Base-by-base conservation (phyloP, 2,113 vertebrate genomes). In the Candoia aspera region DNA sequence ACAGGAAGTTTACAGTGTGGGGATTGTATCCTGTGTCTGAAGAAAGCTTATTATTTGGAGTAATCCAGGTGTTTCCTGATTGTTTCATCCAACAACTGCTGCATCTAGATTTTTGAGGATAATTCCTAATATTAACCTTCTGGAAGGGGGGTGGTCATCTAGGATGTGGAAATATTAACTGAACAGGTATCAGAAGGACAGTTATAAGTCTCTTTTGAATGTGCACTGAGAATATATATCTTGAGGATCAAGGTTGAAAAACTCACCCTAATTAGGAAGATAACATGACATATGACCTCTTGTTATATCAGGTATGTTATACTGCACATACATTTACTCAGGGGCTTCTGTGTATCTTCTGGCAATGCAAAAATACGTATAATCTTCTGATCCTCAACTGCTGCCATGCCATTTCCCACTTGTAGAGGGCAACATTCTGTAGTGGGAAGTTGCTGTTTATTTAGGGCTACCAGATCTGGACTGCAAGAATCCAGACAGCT, bases 21-120 rank as follows among this genome's bases (percentile, higher is more conserved):
- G 1, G 86, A 37, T 42, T 0, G 0, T 13, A 91, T 96, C 96
- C 95, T 94, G 96, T 95, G 92, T 93, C 91, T 93, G 91, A 0
- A 8, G 86, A 93, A 91, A 85, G 29, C 13, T 42, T 0, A 0
- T 92, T 93, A 95, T 90, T 89, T 94, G 26, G 17, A 60, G 73
- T 91, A 86, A 10, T 92, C 89, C 96, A 96, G 96, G 94, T 94
- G 95, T 96, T 97, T 96, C 96, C 96, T 96, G 94, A 86, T 93
- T 91, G 60, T 68, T 17, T 55, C 86, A 88, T 17, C 86, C 91
- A 93, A 60, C 88, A 58, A 88, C 37, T 93, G 54, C 68, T 93
- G 23, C 92, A 85, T 88, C 84, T 89, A 42, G 6, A 23, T 84
- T 23, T 79, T 24, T 94, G 89, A 84, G 58, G 90, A 68, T 3